Conservation (phyloP, 1,140 invertebrate species). For the Doryteuthis pealeii region DNA sequence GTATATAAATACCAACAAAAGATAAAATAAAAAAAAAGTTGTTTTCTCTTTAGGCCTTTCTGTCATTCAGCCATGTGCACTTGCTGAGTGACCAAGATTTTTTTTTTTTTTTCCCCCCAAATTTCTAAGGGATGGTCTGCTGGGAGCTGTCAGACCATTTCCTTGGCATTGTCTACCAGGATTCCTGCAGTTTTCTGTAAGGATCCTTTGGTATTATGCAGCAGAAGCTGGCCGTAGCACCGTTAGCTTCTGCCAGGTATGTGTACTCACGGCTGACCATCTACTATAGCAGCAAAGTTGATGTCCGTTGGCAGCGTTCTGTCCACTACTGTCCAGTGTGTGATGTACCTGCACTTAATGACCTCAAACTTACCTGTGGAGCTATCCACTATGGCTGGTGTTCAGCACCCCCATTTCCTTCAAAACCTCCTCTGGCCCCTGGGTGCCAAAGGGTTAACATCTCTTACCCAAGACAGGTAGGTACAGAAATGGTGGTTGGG, state of each 20-base stretch:
- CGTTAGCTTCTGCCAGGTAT: conserved; percentile 26
- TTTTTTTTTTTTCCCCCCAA: too few species aligned
- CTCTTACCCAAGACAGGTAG: neutral
- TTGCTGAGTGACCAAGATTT: too few species aligned
- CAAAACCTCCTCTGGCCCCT: neutral
- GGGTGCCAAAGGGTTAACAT: neutral
- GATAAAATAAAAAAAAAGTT: too few species aligned
- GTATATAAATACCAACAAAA: too few species aligned
- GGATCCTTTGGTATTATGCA: conserved; percentile 23
- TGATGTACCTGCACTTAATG: conserved; percentile 46
- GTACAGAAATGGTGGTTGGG: too few species aligned
- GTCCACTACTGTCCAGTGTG: conserved; percentile 64
- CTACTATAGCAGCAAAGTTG: conserved; percentile 58
- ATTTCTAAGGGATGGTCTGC: too few species aligned
- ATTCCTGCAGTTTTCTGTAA: too few species aligned
- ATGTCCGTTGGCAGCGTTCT: conserved; percentile 60
- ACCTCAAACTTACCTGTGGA: conserved; percentile 53
- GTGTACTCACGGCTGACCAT: conserved; percentile 53
- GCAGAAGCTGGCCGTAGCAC: conserved; percentile 22
- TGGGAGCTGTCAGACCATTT: too few species aligned
- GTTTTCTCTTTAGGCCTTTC: too few species aligned
- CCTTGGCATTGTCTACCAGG: too few species aligned
- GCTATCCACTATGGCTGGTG: conserved; percentile 68
- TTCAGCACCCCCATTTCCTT: conserved; percentile 48
- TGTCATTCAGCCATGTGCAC: too few species aligned